Evolutionary conservation across 2,888 invertebrate species (phyloP).

Genomic region (Craniophora ligustri): DNA sequence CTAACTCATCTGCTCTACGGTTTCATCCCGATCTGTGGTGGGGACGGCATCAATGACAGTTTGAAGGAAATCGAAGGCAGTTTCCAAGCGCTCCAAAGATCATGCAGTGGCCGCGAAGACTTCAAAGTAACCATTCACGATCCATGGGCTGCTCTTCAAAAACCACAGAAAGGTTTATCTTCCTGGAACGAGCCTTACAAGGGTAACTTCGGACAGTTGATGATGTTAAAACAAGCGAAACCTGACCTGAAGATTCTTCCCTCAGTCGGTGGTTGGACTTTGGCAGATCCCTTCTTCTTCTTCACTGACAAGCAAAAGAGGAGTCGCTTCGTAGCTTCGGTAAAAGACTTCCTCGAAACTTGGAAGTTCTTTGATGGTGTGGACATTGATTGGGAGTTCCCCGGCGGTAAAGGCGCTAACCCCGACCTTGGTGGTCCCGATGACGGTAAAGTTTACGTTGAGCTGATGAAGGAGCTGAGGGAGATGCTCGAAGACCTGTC

Average conservation of each 20-base stretch:
- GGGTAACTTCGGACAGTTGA: constrained; percentile 84
- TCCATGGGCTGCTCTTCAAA: constrained; percentile 85
- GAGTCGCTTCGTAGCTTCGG: constrained; percentile 79
- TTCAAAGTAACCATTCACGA: constrained; percentile 85
- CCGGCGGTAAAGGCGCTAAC: constrained; percentile 85
- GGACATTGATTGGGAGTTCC: constrained; percentile 87
- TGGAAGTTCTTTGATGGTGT: constrained; percentile 87
- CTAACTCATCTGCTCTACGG: constrained; percentile 83
- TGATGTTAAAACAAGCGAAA: constrained; percentile 83
- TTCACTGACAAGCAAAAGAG: constrained; percentile 79
- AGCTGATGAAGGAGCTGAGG: constrained; percentile 81
- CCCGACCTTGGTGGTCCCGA: constrained; percentile 81
- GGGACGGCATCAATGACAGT: constrained; percentile 86
- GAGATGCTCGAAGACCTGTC: constrained; percentile 81
- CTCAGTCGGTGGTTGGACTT: constrained; percentile 84
- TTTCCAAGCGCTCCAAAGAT: constrained; percentile 83
- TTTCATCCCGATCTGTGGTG: constrained; percentile 85
- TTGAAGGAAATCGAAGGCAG: constrained; percentile 86
- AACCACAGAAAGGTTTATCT: constrained; percentile 82
- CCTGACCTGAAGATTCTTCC: constrained; percentile 83
- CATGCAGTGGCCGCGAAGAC: constrained; percentile 84
- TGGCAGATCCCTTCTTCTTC: constrained; percentile 85
- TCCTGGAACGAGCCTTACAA: constrained; percentile 87
- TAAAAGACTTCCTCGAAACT: constrained; percentile 82
- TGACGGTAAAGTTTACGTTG: constrained; percentile 79